Percentiles rank a stretch among this genome's conserved stretches.
These are phyloP conservation scores for Tetramorium parvispinum DNA, from an alignment of 1,140 invertebrate genomes.

Conservation along the genomic window DNA sequence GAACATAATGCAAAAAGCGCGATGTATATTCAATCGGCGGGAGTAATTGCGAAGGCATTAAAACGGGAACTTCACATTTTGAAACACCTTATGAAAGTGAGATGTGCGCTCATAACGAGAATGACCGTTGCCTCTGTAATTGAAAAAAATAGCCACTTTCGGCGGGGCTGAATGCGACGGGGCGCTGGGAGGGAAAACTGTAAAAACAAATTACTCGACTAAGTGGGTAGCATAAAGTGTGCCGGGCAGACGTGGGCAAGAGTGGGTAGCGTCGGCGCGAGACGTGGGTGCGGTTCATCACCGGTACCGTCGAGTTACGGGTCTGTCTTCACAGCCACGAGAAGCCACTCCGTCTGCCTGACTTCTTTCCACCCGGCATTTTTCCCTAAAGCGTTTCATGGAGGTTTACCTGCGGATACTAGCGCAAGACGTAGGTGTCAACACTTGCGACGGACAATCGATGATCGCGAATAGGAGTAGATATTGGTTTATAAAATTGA, in stretches of 20 bases:
- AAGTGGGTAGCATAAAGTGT: constrained; percentile 68
- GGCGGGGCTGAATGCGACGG: background rate
- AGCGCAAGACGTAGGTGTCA: background rate
- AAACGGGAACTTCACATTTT: constrained; percentile 18
- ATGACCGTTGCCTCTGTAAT: constrained; percentile 37
- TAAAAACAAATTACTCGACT: constrained; percentile 72
- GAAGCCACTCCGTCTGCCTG: constrained; percentile 58
- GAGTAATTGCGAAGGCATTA: constrained; percentile 37
- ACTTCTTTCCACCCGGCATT: constrained; percentile 33
- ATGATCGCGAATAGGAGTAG: background rate
- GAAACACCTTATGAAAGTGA: background rate
- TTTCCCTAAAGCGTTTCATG: constrained; percentile 8
- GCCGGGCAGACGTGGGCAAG: constrained; percentile 65
- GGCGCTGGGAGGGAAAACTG: constrained; percentile 7
- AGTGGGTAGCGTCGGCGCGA: constrained; percentile 64
- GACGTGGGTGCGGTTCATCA: constrained; percentile 72
- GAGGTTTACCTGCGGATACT: background rate
- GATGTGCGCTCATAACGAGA: constrained; percentile 45
- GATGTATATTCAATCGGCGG: constrained; percentile 29
- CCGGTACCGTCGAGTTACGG: constrained; percentile 54
- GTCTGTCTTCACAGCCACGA: constrained; percentile 62
- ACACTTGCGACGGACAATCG: background rate
- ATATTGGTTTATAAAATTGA: background rate
- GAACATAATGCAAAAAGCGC: background rate
- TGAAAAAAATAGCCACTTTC: constrained; percentile 39